Percentiles rank a stretch among this genome's conserved stretches.
Evolutionary conservation across 1,140 invertebrate genomes (phyloP).

Genomic region (Glomeris maerens): DNA sequence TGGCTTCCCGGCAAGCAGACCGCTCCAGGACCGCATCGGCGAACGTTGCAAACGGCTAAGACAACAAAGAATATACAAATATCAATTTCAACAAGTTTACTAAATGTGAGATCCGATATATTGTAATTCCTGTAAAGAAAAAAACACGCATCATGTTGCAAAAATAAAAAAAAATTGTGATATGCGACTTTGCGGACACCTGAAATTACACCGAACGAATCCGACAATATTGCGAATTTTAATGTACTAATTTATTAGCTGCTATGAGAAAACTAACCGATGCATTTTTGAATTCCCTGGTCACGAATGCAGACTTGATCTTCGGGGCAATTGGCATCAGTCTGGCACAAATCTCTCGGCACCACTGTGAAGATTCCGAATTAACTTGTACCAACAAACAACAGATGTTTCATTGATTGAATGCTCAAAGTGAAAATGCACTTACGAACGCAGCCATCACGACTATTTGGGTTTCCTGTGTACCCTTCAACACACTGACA

Average conservation of each 20-base stretch:
- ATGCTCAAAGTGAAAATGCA: slow-evolving; percentile 7
- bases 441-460: slow-evolving; percentile 55
- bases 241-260: too few relatives aligned
- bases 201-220: too few relatives aligned
- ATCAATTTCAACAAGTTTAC: too few relatives aligned
- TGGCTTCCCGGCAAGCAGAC: slow-evolving; percentile 75
- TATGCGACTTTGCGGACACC: too few relatives aligned
- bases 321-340: slow-evolving; percentile 64
- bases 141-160: too few relatives aligned
- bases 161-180: too few relatives aligned
- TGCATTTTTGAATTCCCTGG: slow-evolving; percentile 39
- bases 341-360: slow-evolving; percentile 54
- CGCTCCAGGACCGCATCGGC: slow-evolving; percentile 66
- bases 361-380: slow-evolving; percentile 25
- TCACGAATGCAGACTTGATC: slow-evolving; percentile 51
- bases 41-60: slow-evolving; percentile 50
- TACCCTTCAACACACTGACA: slow-evolving; percentile 67
- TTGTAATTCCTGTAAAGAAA: too few relatives aligned
- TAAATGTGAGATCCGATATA: too few relatives aligned
- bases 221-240: too few relatives aligned
- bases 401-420: not conserved
- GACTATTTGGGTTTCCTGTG: slow-evolving; percentile 72
- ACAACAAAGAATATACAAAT: too few relatives aligned
- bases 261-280: slow-evolving; percentile 21
- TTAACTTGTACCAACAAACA: not conserved